Percentiles rank a stretch among this genome's conserved stretches.
Evolutionary conservation across 1,140 invertebrate genomes (phyloP).

Genomic region (Battus philenor): DNA sequence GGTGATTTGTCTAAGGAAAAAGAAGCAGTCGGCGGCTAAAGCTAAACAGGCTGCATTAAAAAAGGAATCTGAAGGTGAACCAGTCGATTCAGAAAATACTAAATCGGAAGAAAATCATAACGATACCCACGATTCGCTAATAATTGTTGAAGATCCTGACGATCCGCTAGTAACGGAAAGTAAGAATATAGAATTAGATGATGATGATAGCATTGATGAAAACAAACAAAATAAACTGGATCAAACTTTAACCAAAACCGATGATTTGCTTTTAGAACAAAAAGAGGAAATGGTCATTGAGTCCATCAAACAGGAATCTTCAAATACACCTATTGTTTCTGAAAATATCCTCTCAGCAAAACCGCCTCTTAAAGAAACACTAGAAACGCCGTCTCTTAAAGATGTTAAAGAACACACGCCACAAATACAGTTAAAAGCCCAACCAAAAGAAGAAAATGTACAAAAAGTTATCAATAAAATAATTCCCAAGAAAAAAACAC

Average conservation of each 20-base stretch:
- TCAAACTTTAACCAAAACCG: background rate
- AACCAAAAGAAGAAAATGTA: slow-evolving; percentile 24
- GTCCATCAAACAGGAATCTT: slow-evolving; percentile 1
- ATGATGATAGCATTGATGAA: slow-evolving; percentile 10
- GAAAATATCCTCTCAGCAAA: slow-evolving; percentile 2
- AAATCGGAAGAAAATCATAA: slow-evolving; percentile 21
- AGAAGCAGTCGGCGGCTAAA: slow-evolving; percentile 53
- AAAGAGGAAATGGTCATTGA: background rate
- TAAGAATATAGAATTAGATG: slow-evolving; percentile 17
- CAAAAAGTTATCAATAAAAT: slow-evolving; percentile 25
- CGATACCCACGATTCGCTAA: slow-evolving; percentile 19
- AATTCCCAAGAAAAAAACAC: slow-evolving; percentile 43
- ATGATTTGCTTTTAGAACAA: background rate
- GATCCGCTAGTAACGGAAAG: background rate
- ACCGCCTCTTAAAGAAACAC: background rate
- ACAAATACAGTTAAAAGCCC: slow-evolving; percentile 15
- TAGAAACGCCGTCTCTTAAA: background rate
- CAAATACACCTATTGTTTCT: background rate
- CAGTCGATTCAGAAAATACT: slow-evolving; percentile 18
- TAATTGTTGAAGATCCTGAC: slow-evolving; percentile 15
- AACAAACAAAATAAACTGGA: slow-evolving; percentile 1
- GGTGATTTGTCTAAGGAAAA: slow-evolving; percentile 62
- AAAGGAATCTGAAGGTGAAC: slow-evolving; percentile 14
- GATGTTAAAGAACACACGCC: background rate
- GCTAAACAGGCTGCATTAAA: slow-evolving; percentile 25